phyloP scores from a whole-genome alignment of 2,113 vertebrate species.

The Cettia cetti region DNA sequence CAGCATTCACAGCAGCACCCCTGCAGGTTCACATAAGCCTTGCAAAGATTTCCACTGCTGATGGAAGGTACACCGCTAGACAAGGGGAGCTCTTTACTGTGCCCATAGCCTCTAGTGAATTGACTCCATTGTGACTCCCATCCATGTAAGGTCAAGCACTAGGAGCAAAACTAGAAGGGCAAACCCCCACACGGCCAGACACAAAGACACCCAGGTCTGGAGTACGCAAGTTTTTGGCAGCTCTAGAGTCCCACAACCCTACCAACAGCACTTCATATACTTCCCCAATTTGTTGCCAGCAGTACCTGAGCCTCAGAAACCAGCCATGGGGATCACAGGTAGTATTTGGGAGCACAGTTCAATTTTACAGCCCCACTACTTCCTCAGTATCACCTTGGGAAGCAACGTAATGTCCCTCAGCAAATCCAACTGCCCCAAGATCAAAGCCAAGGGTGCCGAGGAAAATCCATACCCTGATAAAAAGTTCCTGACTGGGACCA shows the following conservation, averaged over 20 bases:
- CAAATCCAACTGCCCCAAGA: constrained; percentile 24
- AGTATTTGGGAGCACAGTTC: constrained; percentile 11
- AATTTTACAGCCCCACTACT: constrained; percentile 40
- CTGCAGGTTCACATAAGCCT: not conserved
- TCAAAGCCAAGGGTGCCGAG: constrained; percentile 40
- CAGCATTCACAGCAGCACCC: not conserved
- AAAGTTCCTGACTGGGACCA: not conserved
- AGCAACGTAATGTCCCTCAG: not conserved
- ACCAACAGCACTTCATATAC: not conserved
- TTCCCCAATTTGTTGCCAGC: not conserved
- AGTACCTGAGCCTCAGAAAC: not conserved
- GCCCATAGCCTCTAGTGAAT: not conserved
- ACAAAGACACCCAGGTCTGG: not conserved
- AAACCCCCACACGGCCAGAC: not conserved
- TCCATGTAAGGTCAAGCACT: not conserved
- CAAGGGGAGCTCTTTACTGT: not conserved
- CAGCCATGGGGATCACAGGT: not conserved
- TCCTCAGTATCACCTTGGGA: constrained; percentile 49
- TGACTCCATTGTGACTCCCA: not conserved
- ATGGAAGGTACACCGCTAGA: not conserved
- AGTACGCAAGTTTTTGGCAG: not conserved
- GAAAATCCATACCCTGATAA: constrained; percentile 39
- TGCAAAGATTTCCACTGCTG: not conserved
- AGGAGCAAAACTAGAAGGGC: not conserved
- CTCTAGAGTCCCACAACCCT: not conserved